Conservation (phyloP, 2,113 vertebrate genomes). For the Austrofundulus limnaeus region DNA sequence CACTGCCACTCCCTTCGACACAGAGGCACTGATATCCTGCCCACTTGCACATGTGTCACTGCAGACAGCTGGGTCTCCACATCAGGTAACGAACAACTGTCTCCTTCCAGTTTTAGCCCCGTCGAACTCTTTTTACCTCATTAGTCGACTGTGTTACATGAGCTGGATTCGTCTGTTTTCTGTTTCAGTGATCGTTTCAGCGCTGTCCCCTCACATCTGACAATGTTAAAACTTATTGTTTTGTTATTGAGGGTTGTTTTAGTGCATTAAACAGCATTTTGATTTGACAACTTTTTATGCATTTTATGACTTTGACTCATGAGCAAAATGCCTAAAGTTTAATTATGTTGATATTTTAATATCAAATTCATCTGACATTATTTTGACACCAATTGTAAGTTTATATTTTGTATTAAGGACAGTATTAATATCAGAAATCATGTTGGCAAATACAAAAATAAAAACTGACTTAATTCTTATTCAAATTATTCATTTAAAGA, state of each 20-base stretch:
- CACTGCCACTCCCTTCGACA: slow-evolving; percentile 35
- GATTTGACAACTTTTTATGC: background rate
- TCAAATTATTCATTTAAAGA: too few species aligned
- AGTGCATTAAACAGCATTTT: slow-evolving; percentile 15
- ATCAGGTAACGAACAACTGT: slow-evolving; percentile 57
- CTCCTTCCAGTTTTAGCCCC: slow-evolving; percentile 32
- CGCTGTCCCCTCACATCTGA: background rate
- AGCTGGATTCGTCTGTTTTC: background rate
- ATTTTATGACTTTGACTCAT: background rate
- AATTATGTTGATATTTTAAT: background rate
- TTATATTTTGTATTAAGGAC: too few species aligned
- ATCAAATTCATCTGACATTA: background rate
- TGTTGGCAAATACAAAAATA: too few species aligned
- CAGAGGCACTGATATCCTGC: slow-evolving; percentile 52
- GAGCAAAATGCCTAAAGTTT: background rate
- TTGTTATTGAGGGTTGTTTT: too few species aligned
- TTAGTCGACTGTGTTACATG: too few species aligned
- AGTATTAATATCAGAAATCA: too few species aligned
- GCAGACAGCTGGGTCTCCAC: slow-evolving; percentile 42
- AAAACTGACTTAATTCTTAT: too few species aligned
- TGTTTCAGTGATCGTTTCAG: background rate
- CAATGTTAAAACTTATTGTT: background rate
- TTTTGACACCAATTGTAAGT: too few species aligned
- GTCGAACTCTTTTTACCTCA: background rate
- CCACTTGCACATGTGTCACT: slow-evolving; percentile 27